phyloP scores from a whole-genome alignment of 2,888 invertebrate species.

The Osedax frankpressi region DNA sequence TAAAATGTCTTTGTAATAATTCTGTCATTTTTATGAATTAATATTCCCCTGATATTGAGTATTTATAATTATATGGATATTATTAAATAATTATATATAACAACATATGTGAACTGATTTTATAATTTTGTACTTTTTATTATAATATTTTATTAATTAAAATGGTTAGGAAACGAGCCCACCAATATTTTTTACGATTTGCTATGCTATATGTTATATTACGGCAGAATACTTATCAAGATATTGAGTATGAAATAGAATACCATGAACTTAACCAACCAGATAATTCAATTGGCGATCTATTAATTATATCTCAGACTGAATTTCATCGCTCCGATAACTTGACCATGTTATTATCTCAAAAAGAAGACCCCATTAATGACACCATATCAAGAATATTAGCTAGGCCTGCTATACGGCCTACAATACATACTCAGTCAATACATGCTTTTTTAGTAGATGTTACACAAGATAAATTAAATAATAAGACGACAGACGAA shows the following conservation, averaged over 20 bases:
- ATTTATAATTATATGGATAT: too few relatives aligned
- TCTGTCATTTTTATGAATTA: too few relatives aligned
- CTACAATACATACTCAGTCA: background rate
- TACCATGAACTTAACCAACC: background rate
- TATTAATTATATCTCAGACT: background rate
- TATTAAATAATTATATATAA: too few relatives aligned
- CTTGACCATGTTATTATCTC: background rate
- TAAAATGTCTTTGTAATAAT: too few relatives aligned
- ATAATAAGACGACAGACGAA: background rate
- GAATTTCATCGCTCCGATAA: background rate
- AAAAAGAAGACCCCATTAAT: too few relatives aligned
- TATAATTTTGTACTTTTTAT: too few relatives aligned
- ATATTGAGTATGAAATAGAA: background rate
- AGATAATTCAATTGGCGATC: background rate
- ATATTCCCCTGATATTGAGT: too few relatives aligned
- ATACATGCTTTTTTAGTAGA: background rate
- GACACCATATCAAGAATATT: too few relatives aligned
- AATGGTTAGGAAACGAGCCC: background rate
- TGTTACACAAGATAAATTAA: background rate
- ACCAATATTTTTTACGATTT: background rate
- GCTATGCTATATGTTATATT: background rate
- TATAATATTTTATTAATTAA: too few relatives aligned
- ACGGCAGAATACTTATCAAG: background rate
- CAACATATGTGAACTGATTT: too few relatives aligned
- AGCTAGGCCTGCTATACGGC: too few relatives aligned